phyloP scores from a whole-genome alignment of 53 echinoderm and acorn worm species.

The Antedon mediterranea region DNA sequence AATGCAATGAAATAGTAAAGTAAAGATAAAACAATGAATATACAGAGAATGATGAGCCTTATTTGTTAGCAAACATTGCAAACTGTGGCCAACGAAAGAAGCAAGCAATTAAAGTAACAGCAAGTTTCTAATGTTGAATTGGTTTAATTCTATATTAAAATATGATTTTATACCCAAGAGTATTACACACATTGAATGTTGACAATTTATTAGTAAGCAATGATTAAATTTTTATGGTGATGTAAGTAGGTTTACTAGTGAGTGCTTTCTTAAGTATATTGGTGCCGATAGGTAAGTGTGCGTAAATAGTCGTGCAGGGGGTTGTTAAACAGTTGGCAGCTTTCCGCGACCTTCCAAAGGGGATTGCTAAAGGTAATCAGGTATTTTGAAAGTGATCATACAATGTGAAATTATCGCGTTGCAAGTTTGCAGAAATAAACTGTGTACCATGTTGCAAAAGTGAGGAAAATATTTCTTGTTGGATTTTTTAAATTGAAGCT shows the following conservation, averaged over 20 bases:
- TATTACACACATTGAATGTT: background rate
- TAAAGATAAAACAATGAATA: too few relatives aligned
- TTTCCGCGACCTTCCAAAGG: background rate
- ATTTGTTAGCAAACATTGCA: too few relatives aligned
- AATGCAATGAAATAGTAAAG: too few relatives aligned
- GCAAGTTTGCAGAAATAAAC: too few relatives aligned
- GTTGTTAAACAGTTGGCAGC: background rate
- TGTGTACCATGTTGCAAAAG: too few relatives aligned
- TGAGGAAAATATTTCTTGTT: too few relatives aligned
- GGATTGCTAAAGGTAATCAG: background rate
- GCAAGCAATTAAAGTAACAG: background rate
- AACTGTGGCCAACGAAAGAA: too few relatives aligned
- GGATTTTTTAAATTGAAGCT: too few relatives aligned
- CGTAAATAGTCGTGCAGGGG: background rate
- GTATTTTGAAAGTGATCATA: too few relatives aligned
- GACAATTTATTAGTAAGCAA: background rate
- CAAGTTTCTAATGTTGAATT: background rate
- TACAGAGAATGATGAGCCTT: too few relatives aligned
- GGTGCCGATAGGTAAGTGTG: background rate
- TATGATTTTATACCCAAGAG: background rate
- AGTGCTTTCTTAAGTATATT: background rate
- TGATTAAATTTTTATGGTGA: background rate
- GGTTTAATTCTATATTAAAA: background rate
- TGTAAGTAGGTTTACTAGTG: background rate
- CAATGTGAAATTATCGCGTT: too few relatives aligned